Evolutionary conservation across 2,888 invertebrate species (phyloP).

Genomic region (Baccha elongata): DNA sequence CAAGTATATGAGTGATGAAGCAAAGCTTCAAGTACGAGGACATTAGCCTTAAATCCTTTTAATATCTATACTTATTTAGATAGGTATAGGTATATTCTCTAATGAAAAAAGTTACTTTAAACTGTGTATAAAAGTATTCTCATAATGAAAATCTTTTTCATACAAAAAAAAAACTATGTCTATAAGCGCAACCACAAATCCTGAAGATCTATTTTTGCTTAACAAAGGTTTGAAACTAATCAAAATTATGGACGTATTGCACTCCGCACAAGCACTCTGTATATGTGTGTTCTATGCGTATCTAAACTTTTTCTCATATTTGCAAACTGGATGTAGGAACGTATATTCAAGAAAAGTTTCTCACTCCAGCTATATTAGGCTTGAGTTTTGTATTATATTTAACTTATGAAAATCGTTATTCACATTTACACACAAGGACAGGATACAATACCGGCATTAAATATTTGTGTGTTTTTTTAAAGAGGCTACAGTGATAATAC

Average conservation of each 20-base stretch:
- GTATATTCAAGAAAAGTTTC: slow-evolving; percentile 24
- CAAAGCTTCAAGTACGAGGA: not conserved
- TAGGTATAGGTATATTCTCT: not conserved
- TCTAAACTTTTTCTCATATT: slow-evolving; percentile 29
- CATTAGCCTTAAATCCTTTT: not conserved
- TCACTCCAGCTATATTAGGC: not conserved
- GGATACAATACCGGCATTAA: too few species aligned
- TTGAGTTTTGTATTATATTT: slow-evolving; percentile 10
- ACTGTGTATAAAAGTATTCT: slow-evolving; percentile 11
- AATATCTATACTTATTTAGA: too few species aligned
- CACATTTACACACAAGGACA: too few species aligned
- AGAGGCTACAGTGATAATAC: too few species aligned
- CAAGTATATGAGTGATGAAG: too few species aligned
- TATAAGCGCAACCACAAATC: slow-evolving; percentile 2
- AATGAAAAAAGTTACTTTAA: slow-evolving; percentile 56
- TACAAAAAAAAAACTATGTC: slow-evolving; percentile 16
- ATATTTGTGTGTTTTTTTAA: too few species aligned
- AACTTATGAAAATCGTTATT: too few species aligned
- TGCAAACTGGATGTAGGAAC: too few species aligned
- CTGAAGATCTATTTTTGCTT: slow-evolving; percentile 29
- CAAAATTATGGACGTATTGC: slow-evolving; percentile 38
- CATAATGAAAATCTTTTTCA: slow-evolving; percentile 15
- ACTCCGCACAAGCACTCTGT: not conserved
- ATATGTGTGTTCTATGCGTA: not conserved
- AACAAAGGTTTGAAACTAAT: slow-evolving; percentile 41